A percentile compares a stretch with the other conserved stretches of the same genome.
phyloP scores from a whole-genome alignment of 2,797 vertebrate genomes.

The Coluber constrictor region DNA sequence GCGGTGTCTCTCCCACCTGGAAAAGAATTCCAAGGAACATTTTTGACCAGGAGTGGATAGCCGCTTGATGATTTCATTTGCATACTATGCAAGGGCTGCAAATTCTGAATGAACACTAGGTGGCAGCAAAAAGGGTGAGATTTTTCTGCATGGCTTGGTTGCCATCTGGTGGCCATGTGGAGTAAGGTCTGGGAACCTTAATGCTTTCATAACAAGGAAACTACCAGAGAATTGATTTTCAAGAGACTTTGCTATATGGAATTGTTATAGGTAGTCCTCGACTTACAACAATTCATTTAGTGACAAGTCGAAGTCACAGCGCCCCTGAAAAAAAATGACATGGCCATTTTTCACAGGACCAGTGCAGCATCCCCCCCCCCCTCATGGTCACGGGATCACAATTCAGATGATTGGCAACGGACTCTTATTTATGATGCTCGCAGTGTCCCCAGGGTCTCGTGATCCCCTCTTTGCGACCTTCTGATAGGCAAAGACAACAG shows the following conservation, averaged over 20 bases:
- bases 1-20: constrained; percentile 95
- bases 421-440: too few relatives aligned
- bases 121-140: background rate
- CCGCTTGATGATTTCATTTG: background rate
- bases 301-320: too few relatives aligned
- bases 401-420: too few relatives aligned
- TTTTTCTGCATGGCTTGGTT: background rate
- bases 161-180: background rate
- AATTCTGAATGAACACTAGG: background rate
- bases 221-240: background rate
- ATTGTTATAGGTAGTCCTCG: too few relatives aligned
- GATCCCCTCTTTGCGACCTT: too few relatives aligned
- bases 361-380: too few relatives aligned
- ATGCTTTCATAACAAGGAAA: background rate
- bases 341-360: too few relatives aligned
- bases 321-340: too few relatives aligned
- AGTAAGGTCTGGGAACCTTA: background rate
- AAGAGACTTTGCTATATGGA: background rate
- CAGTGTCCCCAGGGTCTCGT: too few relatives aligned
- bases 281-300: too few relatives aligned
- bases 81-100: background rate
- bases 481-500: too few relatives aligned
- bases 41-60: background rate
- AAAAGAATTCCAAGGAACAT: background rate
- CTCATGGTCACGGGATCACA: too few relatives aligned